A percentile compares a stretch with the other conserved stretches of the same genome.
phyloP scores from a whole-genome alignment of 2,888 invertebrate species.

The Parnassius glacialis region DNA sequence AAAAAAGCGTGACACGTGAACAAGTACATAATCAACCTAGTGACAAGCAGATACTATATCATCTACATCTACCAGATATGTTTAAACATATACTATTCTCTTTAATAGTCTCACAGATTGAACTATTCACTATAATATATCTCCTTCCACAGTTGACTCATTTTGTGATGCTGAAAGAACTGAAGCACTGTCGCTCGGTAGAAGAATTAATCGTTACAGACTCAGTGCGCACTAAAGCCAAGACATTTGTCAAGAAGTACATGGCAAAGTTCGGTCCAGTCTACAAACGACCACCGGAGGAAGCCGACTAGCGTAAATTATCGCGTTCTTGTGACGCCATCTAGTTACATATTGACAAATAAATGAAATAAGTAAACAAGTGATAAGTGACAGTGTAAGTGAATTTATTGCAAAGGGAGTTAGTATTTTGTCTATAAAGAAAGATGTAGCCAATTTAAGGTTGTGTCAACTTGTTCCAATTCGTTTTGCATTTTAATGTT shows the following conservation, averaged over 20 bases:
- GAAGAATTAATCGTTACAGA: conserved; percentile 93
- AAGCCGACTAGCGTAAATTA: conserved; percentile 66
- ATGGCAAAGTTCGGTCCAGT: conserved; percentile 96
- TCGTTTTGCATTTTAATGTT: conserved; percentile 1
- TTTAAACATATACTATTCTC: too few species aligned
- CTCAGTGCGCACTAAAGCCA: conserved; percentile 96
- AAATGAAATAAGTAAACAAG: conserved; percentile 1
- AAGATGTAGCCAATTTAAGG: background rate
- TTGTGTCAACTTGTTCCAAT: conserved; percentile 13
- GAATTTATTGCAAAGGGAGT: background rate
- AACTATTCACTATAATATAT: too few species aligned
- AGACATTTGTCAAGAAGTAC: conserved; percentile 96
- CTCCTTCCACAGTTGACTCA: conserved; percentile 85
- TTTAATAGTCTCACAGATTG: too few species aligned
- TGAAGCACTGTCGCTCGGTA: conserved; percentile 93
- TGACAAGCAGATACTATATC: too few species aligned
- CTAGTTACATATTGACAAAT: conserved; percentile 12
- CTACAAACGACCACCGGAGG: conserved; percentile 86
- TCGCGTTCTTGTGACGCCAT: conserved; percentile 27
- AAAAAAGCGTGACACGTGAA: too few species aligned
- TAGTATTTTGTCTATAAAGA: background rate
- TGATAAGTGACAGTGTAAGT: conserved; percentile 8
- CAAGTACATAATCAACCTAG: too few species aligned
- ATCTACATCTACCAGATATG: too few species aligned
- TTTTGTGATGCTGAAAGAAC: conserved; percentile 96